These are phyloP conservation scores for Drosophila novamexicana DNA, from an alignment of 1,140 invertebrate species.

Conservation along the genomic window DNA sequence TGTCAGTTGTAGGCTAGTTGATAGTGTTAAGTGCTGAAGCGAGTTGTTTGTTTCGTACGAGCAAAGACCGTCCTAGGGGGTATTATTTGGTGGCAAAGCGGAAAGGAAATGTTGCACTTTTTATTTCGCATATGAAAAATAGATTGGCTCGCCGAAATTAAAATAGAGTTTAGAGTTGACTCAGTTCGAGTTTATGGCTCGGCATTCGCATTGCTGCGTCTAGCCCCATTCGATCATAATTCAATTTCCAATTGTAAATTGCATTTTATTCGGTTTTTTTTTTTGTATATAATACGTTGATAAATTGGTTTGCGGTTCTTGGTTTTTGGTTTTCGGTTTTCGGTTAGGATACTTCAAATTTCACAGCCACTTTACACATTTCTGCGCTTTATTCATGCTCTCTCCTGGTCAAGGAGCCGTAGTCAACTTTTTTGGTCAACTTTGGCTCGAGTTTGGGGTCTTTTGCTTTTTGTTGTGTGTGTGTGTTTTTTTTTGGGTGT, in stretches of 20 bases:
- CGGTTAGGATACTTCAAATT: conserved; percentile 75
- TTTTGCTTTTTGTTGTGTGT: conserved; percentile 18
- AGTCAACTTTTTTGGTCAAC: conserved; percentile 54
- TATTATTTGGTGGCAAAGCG: conserved; percentile 71
- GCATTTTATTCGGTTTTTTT: conserved; percentile 43
- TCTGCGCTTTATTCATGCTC: conserved; percentile 52
- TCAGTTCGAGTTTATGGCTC: conserved; percentile 51
- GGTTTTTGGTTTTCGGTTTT: conserved; percentile 38
- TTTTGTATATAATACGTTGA: conserved; percentile 25
- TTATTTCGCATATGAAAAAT: conserved; percentile 75
- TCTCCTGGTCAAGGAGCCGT: conserved; percentile 24
- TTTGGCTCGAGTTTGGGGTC: conserved; percentile 53
- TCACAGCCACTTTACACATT: conserved; percentile 82
- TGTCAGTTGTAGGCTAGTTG: conserved; percentile 44
- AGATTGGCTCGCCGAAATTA: conserved; percentile 76
- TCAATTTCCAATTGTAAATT: conserved; percentile 40
- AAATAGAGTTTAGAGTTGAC: conserved; percentile 54
- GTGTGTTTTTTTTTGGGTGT: conserved; percentile 13
- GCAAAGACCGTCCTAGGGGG: conserved; percentile 73
- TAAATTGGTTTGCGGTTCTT: conserved; percentile 48
- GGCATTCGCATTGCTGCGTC: conserved; percentile 30
- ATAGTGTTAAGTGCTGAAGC: conserved; percentile 75
- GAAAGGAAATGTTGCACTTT: conserved; percentile 77
- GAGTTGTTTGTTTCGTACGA: conserved; percentile 72
- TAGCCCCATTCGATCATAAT: conserved; percentile 53